Conservation (phyloP, 2,888 invertebrate genomes). For the Dinocampus coccinellae region DNA sequence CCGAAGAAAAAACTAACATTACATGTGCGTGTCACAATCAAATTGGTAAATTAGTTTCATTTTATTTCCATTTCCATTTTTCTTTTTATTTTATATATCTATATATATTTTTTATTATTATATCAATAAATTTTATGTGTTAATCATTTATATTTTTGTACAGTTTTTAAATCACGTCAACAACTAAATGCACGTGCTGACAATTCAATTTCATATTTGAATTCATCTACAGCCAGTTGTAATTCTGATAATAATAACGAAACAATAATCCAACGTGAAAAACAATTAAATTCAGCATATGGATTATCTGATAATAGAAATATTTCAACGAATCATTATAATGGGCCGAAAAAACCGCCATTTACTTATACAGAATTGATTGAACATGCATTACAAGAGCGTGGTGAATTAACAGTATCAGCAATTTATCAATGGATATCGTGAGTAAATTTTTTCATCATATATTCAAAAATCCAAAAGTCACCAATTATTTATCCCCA, state of each 20-base stretch:
- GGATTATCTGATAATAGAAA: conserved; percentile 49
- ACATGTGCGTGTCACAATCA: not conserved
- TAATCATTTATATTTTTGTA: conserved; percentile 24
- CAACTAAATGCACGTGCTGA: conserved; percentile 18
- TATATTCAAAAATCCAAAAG: not conserved
- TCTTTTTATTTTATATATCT: no score
- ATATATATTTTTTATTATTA: no score
- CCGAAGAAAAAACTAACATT: conserved; percentile 64
- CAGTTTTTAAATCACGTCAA: conserved; percentile 42
- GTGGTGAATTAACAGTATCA: conserved; percentile 89
- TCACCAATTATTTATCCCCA: not conserved
- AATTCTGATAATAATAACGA: not conserved
- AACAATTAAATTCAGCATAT: conserved; percentile 38
- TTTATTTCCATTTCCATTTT: conserved; percentile 7
- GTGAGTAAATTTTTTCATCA: conserved; percentile 74
- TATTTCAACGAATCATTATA: conserved; percentile 58
- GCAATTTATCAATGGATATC: conserved; percentile 95
- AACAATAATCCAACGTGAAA: conserved; percentile 36
- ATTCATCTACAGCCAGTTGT: not conserved
- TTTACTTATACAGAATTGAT: conserved; percentile 93
- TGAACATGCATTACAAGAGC: conserved; percentile 87
- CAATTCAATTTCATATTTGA: conserved; percentile 16
- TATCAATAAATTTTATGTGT: not conserved
- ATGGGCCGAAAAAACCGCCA: conserved; percentile 83
- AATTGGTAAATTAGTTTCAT: not conserved